Evolutionary conservation across 2,888 invertebrate genomes (phyloP), one percentile per base, ranked within the genome.

Genomic region (Napeogenes sylphis): DNA sequence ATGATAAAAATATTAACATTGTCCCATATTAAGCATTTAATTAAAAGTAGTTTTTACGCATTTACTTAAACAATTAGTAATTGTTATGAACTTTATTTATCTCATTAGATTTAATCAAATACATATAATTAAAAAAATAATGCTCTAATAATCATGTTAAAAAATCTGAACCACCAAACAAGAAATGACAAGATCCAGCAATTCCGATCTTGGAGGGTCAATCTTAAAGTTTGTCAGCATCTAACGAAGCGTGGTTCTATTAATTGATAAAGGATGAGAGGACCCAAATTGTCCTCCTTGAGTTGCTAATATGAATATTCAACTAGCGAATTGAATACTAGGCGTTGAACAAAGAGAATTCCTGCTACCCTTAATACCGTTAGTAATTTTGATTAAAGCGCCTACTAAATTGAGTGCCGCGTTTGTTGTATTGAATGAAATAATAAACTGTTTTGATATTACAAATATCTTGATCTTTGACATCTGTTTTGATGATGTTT

Each of bases 241-340:
- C 71, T 83, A 85, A 85, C 86, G 79, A 85, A 82, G 78, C 84
- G 72, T 75, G 70, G 70, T 80, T 75, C 75, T 80, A 85, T 84
- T 86, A 87, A 87, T 86, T 86, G 84, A 82, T 83, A 83, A 81
- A 62, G 64, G 59, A 73, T 74, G 70, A 70, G 64, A 65, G 60
- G 70, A 73, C 71, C 63, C 69, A 70, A 74, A 69, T 70, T 69
- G 69, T 71, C 71, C 70, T 70, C 73, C 73, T 75, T 69, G 67
- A 72, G 70, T 71, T 69, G 70, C 68, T 77, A 76, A 76, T 76
- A 82, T 84, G 82, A 84, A 83, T 85, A 85, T 85, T 85, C 83
- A 84, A 83, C 79, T 80, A 80, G 75, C 70, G 75, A 75, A 75
- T 75, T 74, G 72, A 74, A 75, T 71, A 73, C 73, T 75, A 75